These are phyloP conservation scores for Acipenser transmontanus DNA, from an alignment of 2,797 vertebrate genomes.

Conservation along the genomic window DNA sequence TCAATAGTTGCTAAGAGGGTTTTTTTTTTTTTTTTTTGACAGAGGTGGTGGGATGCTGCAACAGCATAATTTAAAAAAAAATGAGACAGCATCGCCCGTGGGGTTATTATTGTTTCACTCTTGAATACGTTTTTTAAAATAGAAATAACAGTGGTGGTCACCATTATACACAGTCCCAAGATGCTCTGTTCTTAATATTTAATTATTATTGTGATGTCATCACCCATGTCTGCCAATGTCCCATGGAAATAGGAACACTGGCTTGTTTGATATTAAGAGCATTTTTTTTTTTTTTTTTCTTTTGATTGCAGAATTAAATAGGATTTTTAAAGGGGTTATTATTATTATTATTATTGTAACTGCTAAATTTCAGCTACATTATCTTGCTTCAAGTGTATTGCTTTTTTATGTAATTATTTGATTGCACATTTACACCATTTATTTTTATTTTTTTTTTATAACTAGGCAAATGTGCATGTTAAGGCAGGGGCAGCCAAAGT, in stretches of 20 bases:
- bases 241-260: constrained; percentile 51
- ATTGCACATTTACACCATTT: no score
- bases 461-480: not conserved
- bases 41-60: constrained; percentile 59
- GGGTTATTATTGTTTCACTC: constrained; percentile 69
- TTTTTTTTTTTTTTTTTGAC: constrained; percentile 45
- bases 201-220: constrained; percentile 71
- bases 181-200: constrained; percentile 61
- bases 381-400: no score
- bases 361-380: no score
- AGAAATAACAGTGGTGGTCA: constrained; percentile 59
- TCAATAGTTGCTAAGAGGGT: constrained; percentile 42
- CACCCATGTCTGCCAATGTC: constrained; percentile 60
- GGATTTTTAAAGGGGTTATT: constrained; percentile 48
- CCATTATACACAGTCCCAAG: constrained; percentile 54
- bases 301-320: constrained; percentile 55
- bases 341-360: constrained; percentile 42
- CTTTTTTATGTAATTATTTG: no score
- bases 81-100: constrained; percentile 58
- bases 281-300: constrained; percentile 47
- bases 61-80: constrained; percentile 62
- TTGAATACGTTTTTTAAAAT: constrained; percentile 58
- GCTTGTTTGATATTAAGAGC: constrained; percentile 55
- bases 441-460: not conserved
- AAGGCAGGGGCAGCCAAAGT: no score